Evolutionary conservation across 2,113 vertebrate species (phyloP).

Genomic region (Zapornia atra): DNA sequence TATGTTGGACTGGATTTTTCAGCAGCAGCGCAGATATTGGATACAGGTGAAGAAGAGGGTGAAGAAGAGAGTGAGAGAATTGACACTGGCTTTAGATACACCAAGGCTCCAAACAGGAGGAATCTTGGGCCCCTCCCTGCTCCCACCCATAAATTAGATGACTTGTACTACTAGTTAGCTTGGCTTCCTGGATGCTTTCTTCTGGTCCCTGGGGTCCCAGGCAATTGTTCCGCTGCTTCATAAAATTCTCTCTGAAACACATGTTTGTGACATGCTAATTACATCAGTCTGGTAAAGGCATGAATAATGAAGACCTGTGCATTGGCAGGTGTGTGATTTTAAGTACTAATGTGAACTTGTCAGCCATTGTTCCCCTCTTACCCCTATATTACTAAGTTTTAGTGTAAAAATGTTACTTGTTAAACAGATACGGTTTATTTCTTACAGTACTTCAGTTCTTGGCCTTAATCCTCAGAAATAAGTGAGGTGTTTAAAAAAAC

Average conservation of each 20-base stretch:
- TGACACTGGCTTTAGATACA: background rate
- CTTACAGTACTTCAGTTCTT: background rate
- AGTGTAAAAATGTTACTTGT: background rate
- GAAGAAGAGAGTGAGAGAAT: background rate
- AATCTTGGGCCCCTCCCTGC: background rate
- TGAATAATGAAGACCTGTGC: background rate
- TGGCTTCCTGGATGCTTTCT: background rate
- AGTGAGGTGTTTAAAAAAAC: background rate
- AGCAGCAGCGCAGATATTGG: background rate
- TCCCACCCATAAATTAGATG: background rate
- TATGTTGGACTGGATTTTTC: background rate
- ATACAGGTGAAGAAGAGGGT: too few relatives aligned
- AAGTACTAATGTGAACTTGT: background rate
- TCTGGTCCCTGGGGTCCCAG: background rate
- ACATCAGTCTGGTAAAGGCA: background rate
- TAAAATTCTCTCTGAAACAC: background rate
- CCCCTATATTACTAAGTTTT: background rate
- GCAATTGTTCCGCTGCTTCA: background rate
- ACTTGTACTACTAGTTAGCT: rapidly evolving
- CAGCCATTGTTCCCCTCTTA: too few relatives aligned
- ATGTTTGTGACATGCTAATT: background rate
- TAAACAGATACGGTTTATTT: background rate
- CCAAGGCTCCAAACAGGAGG: background rate
- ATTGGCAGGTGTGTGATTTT: background rate
- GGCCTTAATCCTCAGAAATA: background rate